Percentiles rank a stretch among this genome's conserved stretches.
phyloP scores from a whole-genome alignment of 2,797 vertebrate species.

The Melanotaenia nigrans region DNA sequence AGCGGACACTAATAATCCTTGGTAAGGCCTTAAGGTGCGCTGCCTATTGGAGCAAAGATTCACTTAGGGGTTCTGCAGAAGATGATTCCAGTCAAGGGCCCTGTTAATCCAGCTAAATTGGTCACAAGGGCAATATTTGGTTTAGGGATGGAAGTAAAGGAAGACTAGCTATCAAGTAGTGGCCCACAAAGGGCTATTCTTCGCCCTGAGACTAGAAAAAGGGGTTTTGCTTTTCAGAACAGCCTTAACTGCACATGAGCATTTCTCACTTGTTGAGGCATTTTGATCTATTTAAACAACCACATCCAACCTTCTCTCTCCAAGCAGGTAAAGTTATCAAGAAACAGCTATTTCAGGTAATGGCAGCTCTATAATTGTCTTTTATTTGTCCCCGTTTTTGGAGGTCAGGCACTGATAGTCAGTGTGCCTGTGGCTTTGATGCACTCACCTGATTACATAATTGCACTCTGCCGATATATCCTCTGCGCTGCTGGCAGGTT shows the following conservation, averaged over 20 bases:
- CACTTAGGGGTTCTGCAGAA: constrained; percentile 36
- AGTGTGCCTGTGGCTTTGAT: constrained; percentile 43
- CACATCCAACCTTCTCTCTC: constrained; percentile 15
- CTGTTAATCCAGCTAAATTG: constrained; percentile 56
- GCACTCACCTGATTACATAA: constrained; percentile 55
- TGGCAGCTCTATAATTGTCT: constrained; percentile 51
- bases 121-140: constrained; percentile 37
- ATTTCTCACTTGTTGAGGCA: constrained; percentile 29
- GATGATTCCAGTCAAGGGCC: constrained; percentile 55
- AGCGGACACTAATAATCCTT: constrained; percentile 60
- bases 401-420: constrained; percentile 50
- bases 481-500: constrained; percentile 22
- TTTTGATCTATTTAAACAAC: constrained; percentile 41
- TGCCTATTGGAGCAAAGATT: constrained; percentile 52
- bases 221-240: constrained; percentile 29
- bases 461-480: constrained; percentile 21
- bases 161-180: constrained; percentile 32
- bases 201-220: constrained; percentile 51
- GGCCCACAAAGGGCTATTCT: constrained; percentile 18
- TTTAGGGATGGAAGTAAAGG: not conserved
- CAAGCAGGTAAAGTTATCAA: not conserved
- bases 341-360: constrained; percentile 52
- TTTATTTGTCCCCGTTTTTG: constrained; percentile 56
- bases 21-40: constrained; percentile 64
- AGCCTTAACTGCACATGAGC: constrained; percentile 28